Conservation (phyloP, 2,888 invertebrate species). For the Melinaea marsaeus region DNA sequence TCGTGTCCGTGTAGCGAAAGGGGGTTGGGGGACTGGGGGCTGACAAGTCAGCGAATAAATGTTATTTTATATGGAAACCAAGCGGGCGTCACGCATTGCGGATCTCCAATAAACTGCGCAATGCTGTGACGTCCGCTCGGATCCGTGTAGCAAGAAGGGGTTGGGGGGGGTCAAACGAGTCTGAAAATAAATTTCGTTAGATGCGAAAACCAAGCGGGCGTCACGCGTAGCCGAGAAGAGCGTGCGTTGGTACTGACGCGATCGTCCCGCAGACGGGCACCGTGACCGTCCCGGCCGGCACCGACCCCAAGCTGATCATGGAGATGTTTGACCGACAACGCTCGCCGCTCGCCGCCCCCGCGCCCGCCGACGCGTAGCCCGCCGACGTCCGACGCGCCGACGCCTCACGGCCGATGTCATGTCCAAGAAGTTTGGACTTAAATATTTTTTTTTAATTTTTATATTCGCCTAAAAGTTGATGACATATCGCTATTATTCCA, state of each 20-base stretch:
- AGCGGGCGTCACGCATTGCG: no score
- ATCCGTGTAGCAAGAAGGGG: conserved; percentile 43
- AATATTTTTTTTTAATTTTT: neutral
- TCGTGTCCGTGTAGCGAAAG: conserved; percentile 54
- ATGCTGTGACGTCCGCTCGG: conserved; percentile 75
- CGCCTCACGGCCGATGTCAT: conserved; percentile 13
- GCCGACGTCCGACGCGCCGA: conserved; percentile 45
- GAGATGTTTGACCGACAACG: conserved; percentile 77
- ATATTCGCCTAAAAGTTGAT: neutral
- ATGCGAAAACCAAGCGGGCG: conserved; percentile 54
- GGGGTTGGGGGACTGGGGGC: neutral
- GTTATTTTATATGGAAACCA: no score
- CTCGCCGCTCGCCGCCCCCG: conserved; percentile 64
- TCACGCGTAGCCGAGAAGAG: conserved; percentile 67
- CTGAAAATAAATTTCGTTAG: conserved; percentile 15
- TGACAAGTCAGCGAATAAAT: neutral
- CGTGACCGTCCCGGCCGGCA: conserved; percentile 75
- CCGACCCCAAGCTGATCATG: conserved; percentile 75
- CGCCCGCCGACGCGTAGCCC: conserved; percentile 43
- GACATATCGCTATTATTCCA: neutral
- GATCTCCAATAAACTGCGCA: conserved; percentile 41
- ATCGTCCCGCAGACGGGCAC: conserved; percentile 68
- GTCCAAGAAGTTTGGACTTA: neutral
- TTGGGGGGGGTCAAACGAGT: neutral
- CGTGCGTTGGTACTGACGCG: conserved; percentile 73